Conservation (phyloP, 2,797 vertebrate genomes). For the Chrosomus eos region DNA sequence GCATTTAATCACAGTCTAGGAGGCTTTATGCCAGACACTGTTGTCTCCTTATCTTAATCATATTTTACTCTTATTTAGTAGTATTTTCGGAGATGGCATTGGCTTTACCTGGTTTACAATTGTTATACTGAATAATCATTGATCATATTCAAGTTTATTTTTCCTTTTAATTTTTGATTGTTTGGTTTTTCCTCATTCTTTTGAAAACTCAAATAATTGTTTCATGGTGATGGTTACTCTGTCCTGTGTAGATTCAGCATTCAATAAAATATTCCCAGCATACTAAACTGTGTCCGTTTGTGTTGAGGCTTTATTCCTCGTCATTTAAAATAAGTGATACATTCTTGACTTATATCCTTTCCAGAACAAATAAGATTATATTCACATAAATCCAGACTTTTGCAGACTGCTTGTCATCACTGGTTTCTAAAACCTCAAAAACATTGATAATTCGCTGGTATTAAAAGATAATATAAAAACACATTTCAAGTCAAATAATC, state of each 20-base stretch:
- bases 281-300: not conserved
- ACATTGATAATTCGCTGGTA: not conserved
- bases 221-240: conserved; percentile 26
- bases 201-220: not conserved
- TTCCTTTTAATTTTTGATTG: not conserved
- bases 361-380: not conserved
- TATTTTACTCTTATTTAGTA: not conserved
- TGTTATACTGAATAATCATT: not conserved
- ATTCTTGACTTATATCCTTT: not conserved
- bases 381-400: not conserved
- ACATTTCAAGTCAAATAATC: conserved; percentile 5
- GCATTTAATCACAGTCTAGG: not conserved
- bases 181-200: not conserved
- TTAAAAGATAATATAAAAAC: conserved; percentile 21
- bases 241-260: not conserved
- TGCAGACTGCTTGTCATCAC: conserved; percentile 1
- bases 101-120: not conserved
- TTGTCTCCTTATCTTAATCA: not conserved
- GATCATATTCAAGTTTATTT: not conserved
- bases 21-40: not conserved
- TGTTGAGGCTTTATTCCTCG: not conserved
- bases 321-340: not conserved
- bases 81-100: not conserved
- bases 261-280: conserved; percentile 27
- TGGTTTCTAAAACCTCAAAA: conserved; percentile 1